A percentile compares a stretch with the other conserved stretches of the same genome.
Evolutionary conservation across 2,797 vertebrate genomes (phyloP).

Genomic region (Avahi laniger): DNA sequence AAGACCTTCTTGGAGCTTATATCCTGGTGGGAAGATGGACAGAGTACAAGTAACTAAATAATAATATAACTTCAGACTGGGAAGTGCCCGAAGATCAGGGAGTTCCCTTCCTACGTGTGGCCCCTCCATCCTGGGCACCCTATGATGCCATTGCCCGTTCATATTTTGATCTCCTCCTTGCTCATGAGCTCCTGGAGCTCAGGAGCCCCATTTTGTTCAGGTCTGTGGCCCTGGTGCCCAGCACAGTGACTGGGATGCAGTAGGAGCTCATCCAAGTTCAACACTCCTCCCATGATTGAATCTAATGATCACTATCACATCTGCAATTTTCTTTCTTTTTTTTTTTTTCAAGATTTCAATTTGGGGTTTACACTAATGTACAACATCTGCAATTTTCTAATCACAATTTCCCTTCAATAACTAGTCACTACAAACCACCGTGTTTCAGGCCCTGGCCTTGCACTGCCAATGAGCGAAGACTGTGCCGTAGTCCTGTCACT

Average conservation of each 20-base stretch:
- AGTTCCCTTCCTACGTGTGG: neutral
- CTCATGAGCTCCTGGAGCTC: neutral
- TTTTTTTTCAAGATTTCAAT: too few species aligned
- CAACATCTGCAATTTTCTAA: neutral
- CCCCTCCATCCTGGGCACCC: neutral
- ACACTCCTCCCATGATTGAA: neutral
- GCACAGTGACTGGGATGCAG: neutral
- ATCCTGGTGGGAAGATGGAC: neutral
- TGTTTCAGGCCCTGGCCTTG: neutral
- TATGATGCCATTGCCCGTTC: neutral
- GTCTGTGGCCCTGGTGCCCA: neutral
- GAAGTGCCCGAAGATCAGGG: neutral
- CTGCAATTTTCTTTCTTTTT: too few species aligned
- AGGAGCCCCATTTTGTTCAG: neutral
- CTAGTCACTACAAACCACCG: neutral
- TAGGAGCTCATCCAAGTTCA: neutral
- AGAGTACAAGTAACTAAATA: neutral
- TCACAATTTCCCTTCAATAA: neutral
- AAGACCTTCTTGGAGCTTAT: neutral
- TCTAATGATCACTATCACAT: neutral
- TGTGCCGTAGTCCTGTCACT: neutral
- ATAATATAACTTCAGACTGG: neutral
- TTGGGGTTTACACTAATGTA: too few species aligned
- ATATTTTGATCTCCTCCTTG: neutral
- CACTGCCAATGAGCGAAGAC: neutral